Percentiles rank a stretch among this genome's conserved stretches.
These are phyloP conservation scores for Hyposoter didymator DNA, from an alignment of 2,888 invertebrate genomes.

Conservation along the genomic window DNA sequence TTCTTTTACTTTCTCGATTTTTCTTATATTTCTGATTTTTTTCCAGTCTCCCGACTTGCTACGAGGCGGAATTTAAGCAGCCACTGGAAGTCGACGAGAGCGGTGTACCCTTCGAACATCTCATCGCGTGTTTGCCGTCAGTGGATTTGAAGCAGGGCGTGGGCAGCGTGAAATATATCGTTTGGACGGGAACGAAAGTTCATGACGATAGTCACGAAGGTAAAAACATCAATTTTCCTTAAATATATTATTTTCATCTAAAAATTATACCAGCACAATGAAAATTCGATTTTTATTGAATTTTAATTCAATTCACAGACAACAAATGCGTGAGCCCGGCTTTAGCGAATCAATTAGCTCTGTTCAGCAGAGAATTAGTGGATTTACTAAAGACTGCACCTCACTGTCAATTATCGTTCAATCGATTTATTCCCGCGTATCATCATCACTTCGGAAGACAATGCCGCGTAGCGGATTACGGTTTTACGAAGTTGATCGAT, in stretches of 20 bases:
- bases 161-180: conserved; percentile 86
- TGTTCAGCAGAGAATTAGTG: conserved; percentile 94
- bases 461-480: conserved; percentile 97
- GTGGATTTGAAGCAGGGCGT: conserved; percentile 86
- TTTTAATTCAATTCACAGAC: conserved; percentile 68
- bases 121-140: conserved; percentile 93
- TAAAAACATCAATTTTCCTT: conserved; percentile 59
- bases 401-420: conserved; percentile 92
- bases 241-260: too few species aligned
- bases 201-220: conserved; percentile 81
- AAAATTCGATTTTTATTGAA: not conserved
- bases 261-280: not conserved
- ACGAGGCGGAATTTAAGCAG: conserved; percentile 89
- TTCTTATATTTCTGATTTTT: conserved; percentile 25
- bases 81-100: conserved; percentile 87
- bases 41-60: conserved; percentile 91
- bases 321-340: conserved; percentile 87
- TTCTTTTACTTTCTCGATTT: not conserved
- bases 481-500: conserved; percentile 96
- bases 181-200: conserved; percentile 81
- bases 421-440: conserved; percentile 96
- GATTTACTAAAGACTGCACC: conserved; percentile 93
- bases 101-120: conserved; percentile 95
- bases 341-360: conserved; percentile 89
- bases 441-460: conserved; percentile 98